These are phyloP conservation scores for Paralichthys olivaceus DNA, from an alignment of 2,113 vertebrate species.

Conservation along the genomic window DNA sequence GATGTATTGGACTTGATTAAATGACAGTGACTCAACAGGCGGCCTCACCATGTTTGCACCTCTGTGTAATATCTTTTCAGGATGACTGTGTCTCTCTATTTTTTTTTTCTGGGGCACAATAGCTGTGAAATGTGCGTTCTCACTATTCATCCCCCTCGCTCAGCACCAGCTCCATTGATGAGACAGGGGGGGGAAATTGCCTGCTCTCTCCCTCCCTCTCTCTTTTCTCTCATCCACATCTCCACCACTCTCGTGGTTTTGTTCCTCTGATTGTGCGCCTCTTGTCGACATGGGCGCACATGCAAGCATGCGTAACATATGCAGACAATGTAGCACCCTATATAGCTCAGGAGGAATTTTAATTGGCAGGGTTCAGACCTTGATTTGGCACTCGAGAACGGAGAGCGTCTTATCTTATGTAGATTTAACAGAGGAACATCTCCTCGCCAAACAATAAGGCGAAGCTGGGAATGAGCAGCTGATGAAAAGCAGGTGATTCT, in stretches of 20 bases:
- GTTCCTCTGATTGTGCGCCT: constrained; percentile 17
- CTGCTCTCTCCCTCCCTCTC: not conserved
- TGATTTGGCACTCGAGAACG: not conserved
- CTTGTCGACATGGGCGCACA: constrained; percentile 1
- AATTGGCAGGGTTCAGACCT: constrained; percentile 39
- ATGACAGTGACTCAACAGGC: no score
- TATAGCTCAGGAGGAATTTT: constrained; percentile 54
- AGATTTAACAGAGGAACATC: not conserved
- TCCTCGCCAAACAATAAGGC: not conserved
- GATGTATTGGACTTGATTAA: no score
- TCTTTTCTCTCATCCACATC: not conserved
- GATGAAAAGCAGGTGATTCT: not conserved
- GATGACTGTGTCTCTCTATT: no score
- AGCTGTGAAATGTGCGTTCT: constrained; percentile 7
- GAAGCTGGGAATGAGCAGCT: not conserved
- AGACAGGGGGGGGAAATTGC: no score
- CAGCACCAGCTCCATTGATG: not conserved
- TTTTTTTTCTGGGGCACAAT: not conserved
- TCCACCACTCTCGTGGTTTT: constrained; percentile 3
- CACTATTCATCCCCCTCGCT: not conserved
- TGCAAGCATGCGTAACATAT: constrained; percentile 9
- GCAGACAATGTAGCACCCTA: constrained; percentile 27
- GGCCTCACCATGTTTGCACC: no score
- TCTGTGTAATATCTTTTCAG: no score
- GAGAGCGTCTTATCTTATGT: not conserved